phyloP scores from a whole-genome alignment of 2,888 invertebrate species.

The Nemapogon koenigi region DNA sequence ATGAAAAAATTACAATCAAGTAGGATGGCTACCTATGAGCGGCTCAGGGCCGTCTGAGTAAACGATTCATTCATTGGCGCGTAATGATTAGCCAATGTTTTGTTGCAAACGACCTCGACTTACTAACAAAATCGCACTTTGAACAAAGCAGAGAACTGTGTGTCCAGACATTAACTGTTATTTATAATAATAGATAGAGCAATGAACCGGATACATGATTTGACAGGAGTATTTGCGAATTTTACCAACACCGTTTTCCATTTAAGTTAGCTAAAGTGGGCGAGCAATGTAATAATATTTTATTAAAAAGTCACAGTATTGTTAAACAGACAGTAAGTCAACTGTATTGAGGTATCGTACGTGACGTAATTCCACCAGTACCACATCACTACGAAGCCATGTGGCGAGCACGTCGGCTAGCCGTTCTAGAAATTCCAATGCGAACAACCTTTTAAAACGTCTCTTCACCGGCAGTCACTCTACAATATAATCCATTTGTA shows the following conservation, averaged over 20 bases:
- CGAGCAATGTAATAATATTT: too few species aligned
- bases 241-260: too few species aligned
- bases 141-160: conserved; percentile 53
- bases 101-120: conserved; percentile 46
- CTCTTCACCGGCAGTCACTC: conserved; percentile 38
- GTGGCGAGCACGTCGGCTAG: conserved; percentile 59
- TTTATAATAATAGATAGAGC: too few species aligned
- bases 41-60: conserved; percentile 9
- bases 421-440: conserved; percentile 58
- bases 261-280: too few species aligned
- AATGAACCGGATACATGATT: too few species aligned
- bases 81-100: conserved; percentile 46
- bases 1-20: too few species aligned
- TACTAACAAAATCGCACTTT: conserved; percentile 34
- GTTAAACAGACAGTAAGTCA: too few species aligned
- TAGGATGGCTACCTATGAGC: too few species aligned
- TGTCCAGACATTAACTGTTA: too few species aligned
- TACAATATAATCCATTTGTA: conserved; percentile 64
- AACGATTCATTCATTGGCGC: conserved; percentile 29
- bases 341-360: too few species aligned
- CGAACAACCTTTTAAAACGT: conserved; percentile 48
- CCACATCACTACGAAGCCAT: conserved; percentile 54
- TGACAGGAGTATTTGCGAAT: too few species aligned
- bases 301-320: too few species aligned
- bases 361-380: conserved; percentile 47